Evolutionary conservation across 1,140 invertebrate genomes (phyloP).

Genomic region (Zophobas morio): DNA sequence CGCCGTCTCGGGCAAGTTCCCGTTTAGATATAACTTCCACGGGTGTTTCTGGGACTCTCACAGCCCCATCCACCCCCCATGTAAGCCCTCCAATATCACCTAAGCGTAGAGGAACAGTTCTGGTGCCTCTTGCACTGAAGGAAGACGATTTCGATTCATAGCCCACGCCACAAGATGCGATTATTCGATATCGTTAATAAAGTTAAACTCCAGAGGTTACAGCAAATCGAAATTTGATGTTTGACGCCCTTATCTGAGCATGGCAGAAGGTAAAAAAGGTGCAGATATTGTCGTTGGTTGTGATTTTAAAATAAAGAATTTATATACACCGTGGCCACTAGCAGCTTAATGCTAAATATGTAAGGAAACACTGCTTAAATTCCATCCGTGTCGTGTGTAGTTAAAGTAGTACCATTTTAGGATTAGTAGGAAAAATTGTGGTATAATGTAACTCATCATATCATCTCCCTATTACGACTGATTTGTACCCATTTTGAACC

Average conservation of each 20-base stretch:
- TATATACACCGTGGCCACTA: conserved; percentile 36
- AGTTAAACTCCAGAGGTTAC: conserved; percentile 9
- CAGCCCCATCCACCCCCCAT: conserved; percentile 64
- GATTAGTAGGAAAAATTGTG: background rate
- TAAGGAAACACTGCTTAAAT: conserved; percentile 34
- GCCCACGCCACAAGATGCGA: conserved; percentile 32
- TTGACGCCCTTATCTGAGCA: background rate
- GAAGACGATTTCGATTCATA: conserved; percentile 63
- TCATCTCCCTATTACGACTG: conserved; percentile 20
- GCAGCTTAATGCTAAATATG: conserved; percentile 30
- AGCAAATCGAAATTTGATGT: background rate
- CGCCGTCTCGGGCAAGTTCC: conserved; percentile 77
- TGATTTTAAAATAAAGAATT: conserved; percentile 35
- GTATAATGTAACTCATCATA: conserved; percentile 39
- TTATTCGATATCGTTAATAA: background rate
- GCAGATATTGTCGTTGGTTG: conserved; percentile 28
- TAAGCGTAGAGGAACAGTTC: conserved; percentile 57
- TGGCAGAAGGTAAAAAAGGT: conserved; percentile 11
- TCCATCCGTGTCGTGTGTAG: conserved; percentile 39
- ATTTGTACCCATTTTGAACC: background rate
- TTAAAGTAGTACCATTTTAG: conserved; percentile 5
- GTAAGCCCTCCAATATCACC: conserved; percentile 65
- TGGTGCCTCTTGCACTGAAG: conserved; percentile 63
- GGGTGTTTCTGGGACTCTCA: conserved; percentile 70
- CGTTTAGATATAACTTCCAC: conserved; percentile 74